Evolutionary conservation across 2,797 vertebrate genomes (phyloP).

Genomic region (Megaceryle alcyon): DNA sequence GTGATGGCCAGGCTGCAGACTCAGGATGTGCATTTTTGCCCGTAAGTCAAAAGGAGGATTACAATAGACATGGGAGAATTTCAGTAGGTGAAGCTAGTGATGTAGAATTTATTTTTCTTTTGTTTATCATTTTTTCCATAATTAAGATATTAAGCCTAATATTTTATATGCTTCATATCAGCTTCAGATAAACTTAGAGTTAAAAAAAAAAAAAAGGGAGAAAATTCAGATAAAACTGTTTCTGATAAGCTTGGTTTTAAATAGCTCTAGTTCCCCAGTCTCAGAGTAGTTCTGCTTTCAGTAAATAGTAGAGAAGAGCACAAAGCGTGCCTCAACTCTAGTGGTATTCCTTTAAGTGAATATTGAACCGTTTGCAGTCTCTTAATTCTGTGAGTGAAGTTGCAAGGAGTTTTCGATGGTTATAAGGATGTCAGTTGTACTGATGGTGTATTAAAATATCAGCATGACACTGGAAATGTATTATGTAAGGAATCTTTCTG

Average conservation of each 20-base stretch:
- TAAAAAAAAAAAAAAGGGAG: not conserved
- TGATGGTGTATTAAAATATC: not conserved
- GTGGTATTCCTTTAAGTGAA: not conserved
- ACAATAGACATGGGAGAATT: not conserved
- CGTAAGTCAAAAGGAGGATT: not conserved
- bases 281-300: not conserved
- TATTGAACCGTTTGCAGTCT: not conserved
- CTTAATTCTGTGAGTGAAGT: not conserved
- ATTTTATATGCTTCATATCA: not conserved
- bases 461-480: not conserved
- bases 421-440: not conserved
- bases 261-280: not conserved
- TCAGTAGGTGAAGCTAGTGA: not conserved
- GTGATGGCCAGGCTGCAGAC: not conserved
- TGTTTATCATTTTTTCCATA: not conserved
- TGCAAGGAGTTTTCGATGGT: not conserved
- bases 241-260: not conserved
- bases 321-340: not conserved
- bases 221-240: not conserved
- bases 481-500: not conserved
- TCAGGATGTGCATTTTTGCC: not conserved
- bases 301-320: conserved; percentile 1
- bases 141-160: not conserved
- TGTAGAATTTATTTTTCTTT: not conserved
- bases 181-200: not conserved